phyloP scores from a whole-genome alignment of 2,888 invertebrate species.

The Hydriomena furcata region DNA sequence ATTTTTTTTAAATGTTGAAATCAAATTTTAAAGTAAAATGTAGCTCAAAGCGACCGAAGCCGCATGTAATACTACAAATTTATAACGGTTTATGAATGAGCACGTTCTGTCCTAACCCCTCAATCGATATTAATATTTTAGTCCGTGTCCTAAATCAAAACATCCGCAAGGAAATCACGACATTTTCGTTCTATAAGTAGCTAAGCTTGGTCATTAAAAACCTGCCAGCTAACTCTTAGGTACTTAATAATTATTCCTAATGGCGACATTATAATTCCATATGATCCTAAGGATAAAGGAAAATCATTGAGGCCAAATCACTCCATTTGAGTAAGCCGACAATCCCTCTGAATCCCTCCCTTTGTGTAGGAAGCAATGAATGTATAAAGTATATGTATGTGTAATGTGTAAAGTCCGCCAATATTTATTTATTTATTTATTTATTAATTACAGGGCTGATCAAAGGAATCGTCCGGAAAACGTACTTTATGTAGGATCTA shows the following conservation, averaged over 20 bases:
- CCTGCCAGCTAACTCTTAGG: not conserved
- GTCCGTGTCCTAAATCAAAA: slow-evolving; percentile 14
- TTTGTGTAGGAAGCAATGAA: slow-evolving; percentile 19
- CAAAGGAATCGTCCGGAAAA: slow-evolving; percentile 17
- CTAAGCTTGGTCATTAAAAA: slow-evolving; percentile 4
- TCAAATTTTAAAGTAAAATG: too few relatives aligned
- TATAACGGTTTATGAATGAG: slow-evolving; percentile 12
- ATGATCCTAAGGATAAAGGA: slow-evolving; percentile 15
- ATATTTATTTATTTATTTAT: too few relatives aligned
- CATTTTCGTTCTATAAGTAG: slow-evolving; percentile 9
- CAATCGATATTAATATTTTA: slow-evolving; percentile 5
- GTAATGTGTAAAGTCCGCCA: too few relatives aligned
- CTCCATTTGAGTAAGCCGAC: slow-evolving; percentile 12
- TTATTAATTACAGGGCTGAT: slow-evolving; percentile 19
- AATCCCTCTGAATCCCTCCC: slow-evolving; percentile 10
- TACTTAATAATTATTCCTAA: slow-evolving; percentile 6
- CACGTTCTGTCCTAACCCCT: slow-evolving; percentile 11
- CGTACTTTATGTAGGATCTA: slow-evolving; percentile 6
- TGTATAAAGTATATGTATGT: too few relatives aligned
- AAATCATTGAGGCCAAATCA: slow-evolving; percentile 15
- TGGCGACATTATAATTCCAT: slow-evolving; percentile 7
- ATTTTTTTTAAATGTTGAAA: too few relatives aligned
- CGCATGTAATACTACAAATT: too few relatives aligned
- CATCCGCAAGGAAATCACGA: slow-evolving; percentile 12
- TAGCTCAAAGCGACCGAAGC: too few relatives aligned